These are phyloP conservation scores for Isurus oxyrinchus DNA, from an alignment of 2,113 vertebrate species.

Conservation along the genomic window DNA sequence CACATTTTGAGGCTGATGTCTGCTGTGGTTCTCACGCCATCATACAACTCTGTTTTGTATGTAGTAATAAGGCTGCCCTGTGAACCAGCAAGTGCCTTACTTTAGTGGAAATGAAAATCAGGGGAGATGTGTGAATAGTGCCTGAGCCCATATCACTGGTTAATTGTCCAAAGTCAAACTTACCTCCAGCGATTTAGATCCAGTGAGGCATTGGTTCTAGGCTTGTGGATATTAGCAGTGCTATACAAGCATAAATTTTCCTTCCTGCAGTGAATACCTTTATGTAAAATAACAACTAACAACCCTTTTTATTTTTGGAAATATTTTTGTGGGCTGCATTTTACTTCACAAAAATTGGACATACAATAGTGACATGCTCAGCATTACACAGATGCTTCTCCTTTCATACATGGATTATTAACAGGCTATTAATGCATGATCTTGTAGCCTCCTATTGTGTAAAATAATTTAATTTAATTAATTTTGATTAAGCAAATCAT, in stretches of 20 bases:
- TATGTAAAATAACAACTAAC: background rate
- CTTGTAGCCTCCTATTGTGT: background rate
- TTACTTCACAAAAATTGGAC: background rate
- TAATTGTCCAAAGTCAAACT: background rate
- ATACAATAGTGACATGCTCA: background rate
- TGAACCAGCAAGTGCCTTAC: background rate
- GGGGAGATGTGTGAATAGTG: background rate
- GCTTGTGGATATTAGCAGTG: background rate
- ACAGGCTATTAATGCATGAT: background rate
- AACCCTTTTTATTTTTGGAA: background rate
- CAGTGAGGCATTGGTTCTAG: background rate
- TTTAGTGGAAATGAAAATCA: background rate
- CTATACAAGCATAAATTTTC: background rate
- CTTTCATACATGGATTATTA: slow-evolving; percentile 14
- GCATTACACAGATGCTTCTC: background rate
- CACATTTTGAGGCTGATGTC: background rate
- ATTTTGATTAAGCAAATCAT: slow-evolving; percentile 19
- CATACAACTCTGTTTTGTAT: background rate
- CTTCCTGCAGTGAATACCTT: background rate
- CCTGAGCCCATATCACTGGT: background rate
- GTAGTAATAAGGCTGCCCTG: background rate
- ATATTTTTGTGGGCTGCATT: background rate
- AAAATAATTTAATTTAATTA: background rate
- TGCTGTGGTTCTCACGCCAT: background rate
- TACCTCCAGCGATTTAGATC: background rate